Conservation (phyloP, 2,113 vertebrate genomes). For the Nibea albiflora region DNA sequence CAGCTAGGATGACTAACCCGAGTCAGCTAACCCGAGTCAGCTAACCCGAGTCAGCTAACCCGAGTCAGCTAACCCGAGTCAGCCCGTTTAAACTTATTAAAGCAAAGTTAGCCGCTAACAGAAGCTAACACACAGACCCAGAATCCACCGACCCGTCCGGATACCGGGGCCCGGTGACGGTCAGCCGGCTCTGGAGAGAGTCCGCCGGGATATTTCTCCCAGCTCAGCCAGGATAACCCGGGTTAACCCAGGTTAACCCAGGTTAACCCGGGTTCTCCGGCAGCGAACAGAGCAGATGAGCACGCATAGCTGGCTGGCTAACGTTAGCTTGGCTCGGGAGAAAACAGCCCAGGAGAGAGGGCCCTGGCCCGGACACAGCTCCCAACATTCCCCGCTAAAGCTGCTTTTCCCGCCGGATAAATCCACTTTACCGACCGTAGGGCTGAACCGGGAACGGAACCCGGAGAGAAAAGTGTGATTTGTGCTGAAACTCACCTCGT, state of each 20-base stretch:
- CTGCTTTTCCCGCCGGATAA: not conserved
- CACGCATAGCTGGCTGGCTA: conserved; percentile 58
- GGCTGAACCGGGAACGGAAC: not conserved
- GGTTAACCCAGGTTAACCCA: too few species aligned
- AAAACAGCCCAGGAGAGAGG: conserved; percentile 26
- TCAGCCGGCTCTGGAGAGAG: accelerated
- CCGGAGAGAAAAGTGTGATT: not conserved
- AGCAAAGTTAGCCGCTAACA: conserved; percentile 7
- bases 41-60: not conserved
- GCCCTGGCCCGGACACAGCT: conserved; percentile 35
- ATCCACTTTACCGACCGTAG: not conserved
- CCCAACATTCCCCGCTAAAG: conserved; percentile 21
- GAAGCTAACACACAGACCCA: not conserved
- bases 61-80: not conserved
- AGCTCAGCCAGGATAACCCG: not conserved
- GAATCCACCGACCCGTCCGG: not conserved
- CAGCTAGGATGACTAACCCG: not conserved
- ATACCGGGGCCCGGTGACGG: accelerated
- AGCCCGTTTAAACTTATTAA: conserved; percentile 15
- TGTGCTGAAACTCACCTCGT: conserved; percentile 84
- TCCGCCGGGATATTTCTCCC: not conserved
- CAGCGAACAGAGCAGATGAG: not conserved
- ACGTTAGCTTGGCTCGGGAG: conserved; percentile 57
- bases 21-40: not conserved
- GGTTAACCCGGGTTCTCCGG: too few species aligned